A percentile compares a stretch with the other conserved stretches of the same genome.
These are phyloP conservation scores for Trachymyrmex septentrionalis DNA, from an alignment of 1,140 invertebrate genomes.

Conservation along the genomic window DNA sequence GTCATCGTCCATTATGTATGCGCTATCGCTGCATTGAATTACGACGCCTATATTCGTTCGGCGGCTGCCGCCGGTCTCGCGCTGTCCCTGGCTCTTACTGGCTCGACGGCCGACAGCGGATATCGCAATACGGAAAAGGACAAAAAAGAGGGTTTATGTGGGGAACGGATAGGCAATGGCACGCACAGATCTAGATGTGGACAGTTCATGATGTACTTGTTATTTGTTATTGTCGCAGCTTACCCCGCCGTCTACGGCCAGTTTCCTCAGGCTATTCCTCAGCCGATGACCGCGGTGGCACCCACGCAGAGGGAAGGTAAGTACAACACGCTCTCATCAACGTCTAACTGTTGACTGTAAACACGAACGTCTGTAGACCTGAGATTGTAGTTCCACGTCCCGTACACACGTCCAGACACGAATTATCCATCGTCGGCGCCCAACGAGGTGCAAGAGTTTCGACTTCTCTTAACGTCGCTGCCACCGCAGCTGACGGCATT, in stretches of 20 bases:
- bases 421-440: conserved; percentile 68
- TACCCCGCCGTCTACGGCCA: conserved; percentile 98
- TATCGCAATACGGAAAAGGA: conserved; percentile 9
- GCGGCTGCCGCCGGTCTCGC: background rate
- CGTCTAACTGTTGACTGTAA: conserved; percentile 78
- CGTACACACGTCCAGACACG: conserved; percentile 70
- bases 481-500: background rate
- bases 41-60: conserved; percentile 56
- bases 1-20: conserved; percentile 61
- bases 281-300: conserved; percentile 95
- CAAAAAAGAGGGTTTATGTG: conserved; percentile 13
- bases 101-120: conserved; percentile 7
- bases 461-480: conserved; percentile 11
- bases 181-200: conserved; percentile 81
- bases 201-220: conserved; percentile 80
- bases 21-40: conserved; percentile 58
- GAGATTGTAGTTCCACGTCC: conserved; percentile 69
- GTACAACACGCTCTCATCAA: conserved; percentile 84
- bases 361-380: conserved; percentile 72
- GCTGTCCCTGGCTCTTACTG: conserved; percentile 15
- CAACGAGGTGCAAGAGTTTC: conserved; percentile 50
- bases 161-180: conserved; percentile 59
- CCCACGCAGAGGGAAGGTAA: conserved; percentile 98
- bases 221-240: conserved; percentile 91
- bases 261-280: conserved; percentile 97